Base-by-base conservation (phyloP, 2,113 vertebrate species). In the Oncorhynchus kisutch region DNA sequence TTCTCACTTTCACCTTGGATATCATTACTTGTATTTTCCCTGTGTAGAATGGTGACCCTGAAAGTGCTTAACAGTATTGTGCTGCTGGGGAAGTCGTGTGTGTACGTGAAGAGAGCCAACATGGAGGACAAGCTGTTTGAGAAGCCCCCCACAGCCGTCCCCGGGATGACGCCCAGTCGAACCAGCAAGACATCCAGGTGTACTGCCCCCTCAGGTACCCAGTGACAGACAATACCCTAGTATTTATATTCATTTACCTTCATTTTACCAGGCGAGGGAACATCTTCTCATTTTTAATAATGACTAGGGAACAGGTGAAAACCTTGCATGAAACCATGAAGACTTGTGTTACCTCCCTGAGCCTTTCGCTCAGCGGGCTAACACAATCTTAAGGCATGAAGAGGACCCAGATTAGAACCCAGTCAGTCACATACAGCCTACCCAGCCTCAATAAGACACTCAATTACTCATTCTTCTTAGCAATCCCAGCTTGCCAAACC, bases 61-160 rank as follows among this genome's bases (percentile, higher is more conserved):
- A 99, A 99, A 90, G 94, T 99, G 27, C 90, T 99, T 67, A 99
- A 99, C 85, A 99, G 97, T 79, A 97, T 99, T 3, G 93, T 99
- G 76, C 93, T 99, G n/a, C 86, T 99, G 90, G 98, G 98, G 14
- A 99, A 98, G 81, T 98, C 98, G 0, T 99, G 97, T 81, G 93
- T 96, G 5, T 99, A 99, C 69, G 95, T 99, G 66, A 98, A 97
- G 83, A 94, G 97, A 70, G 97, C 98, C 87, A 96, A 97, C 82
- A 98, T 99, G 97, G 97, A 99, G 85, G 96, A 96, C 76, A 98
- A 98, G 86, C 85, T 99, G 75, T 96, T 95, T 34, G 91, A 93
- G 82, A 92, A 86, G 59, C 82, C 95, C 6, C 20, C 87, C 0
- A 4, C 80, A 73, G 81, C 92, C 66, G 87, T 93, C 0, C 87